Evolutionary conservation across 2,797 vertebrate species (phyloP), one percentile per base, ranked within the genome.

Genomic region (Lacerta bilineata): DNA sequence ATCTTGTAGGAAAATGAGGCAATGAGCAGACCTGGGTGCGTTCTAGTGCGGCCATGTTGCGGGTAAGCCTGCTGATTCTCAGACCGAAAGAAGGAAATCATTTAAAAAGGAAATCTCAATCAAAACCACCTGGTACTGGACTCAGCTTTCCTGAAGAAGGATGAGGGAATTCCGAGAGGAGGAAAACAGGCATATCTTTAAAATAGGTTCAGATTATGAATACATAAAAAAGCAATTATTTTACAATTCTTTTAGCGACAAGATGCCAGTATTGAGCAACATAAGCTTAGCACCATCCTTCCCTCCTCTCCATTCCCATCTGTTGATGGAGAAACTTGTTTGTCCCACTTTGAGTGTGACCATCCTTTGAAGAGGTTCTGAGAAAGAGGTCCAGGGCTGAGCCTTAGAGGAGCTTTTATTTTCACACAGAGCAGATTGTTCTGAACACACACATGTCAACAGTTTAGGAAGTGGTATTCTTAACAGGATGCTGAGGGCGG

Each of bases 191-290:
- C 61, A 86, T 78, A 39, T 94, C 85, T 59, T 80, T 84, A 1
- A 66, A 85, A 1, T 0, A 85, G 69, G 89, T 87, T 76, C 88
- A 88, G 86, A 88, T 90, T 84, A 87, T 81, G 76, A 74, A 17
- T 85, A 29, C 89, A 84, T 55, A 88, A 75, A 90, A 86, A 50
- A 91, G 90, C 1, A 0, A 61, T 85, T 92, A 82, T 81, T 92
- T 89, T 68, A 90, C 90, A 84, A 79, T 90, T 87, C 87, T 90
- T 85, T 72, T 80, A 90, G 88, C 83, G 92, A 94, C 84, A 39
- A 61, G 46, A 78, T 61, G 0, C 59, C 91, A 93, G 93, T 81
- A 90, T 87, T 76, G 85, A 87, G 36, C 77, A 86, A 88, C 91
- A 81, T 80, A 43, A 80, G 80, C 72, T 82, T 88, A 61, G 4